These are phyloP conservation scores for Melanotaenia pygmaea DNA, from an alignment of 2,797 vertebrate species.

Conservation along the genomic window DNA sequence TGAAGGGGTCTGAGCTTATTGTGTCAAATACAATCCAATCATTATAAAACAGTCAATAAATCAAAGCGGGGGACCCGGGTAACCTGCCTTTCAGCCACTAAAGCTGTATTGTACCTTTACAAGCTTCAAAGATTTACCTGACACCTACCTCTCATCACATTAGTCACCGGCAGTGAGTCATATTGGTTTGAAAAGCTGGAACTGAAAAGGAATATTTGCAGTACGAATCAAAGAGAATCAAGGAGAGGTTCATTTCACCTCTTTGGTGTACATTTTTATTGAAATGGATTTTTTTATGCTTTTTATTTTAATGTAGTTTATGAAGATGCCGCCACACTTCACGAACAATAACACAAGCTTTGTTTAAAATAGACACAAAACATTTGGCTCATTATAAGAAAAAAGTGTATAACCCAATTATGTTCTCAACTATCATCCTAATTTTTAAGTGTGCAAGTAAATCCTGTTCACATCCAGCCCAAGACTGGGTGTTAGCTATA, in stretches of 20 bases:
- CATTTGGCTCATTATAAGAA: neutral
- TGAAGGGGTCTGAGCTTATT: slow-evolving; percentile 10
- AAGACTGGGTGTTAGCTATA: neutral
- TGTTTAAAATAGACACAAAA: neutral
- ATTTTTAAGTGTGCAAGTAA: neutral
- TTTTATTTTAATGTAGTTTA: neutral
- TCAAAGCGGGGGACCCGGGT: slow-evolving; percentile 25
- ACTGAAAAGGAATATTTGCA: slow-evolving; percentile 24
- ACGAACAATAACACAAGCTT: neutral
- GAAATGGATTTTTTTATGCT: slow-evolving; percentile 3
- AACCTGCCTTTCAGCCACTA: slow-evolving; percentile 28
- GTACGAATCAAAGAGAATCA: slow-evolving; percentile 6
- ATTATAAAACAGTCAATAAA: slow-evolving; percentile 40
- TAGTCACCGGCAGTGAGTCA: slow-evolving; percentile 34
- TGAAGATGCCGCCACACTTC: neutral
- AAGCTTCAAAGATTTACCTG: slow-evolving; percentile 29
- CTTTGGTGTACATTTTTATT: slow-evolving; percentile 17
- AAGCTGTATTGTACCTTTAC: slow-evolving; percentile 20
- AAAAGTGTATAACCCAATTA: no score
- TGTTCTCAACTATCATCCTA: neutral
- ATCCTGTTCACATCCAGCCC: neutral
- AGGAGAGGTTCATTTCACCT: neutral
- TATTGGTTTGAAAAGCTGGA: slow-evolving; percentile 20
- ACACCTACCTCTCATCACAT: slow-evolving; percentile 27
- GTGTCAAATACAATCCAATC: slow-evolving; percentile 28